These are phyloP conservation scores for Chlorocebus sabaeus DNA, from an alignment of 2,113 vertebrate species.

Conservation along the genomic window DNA sequence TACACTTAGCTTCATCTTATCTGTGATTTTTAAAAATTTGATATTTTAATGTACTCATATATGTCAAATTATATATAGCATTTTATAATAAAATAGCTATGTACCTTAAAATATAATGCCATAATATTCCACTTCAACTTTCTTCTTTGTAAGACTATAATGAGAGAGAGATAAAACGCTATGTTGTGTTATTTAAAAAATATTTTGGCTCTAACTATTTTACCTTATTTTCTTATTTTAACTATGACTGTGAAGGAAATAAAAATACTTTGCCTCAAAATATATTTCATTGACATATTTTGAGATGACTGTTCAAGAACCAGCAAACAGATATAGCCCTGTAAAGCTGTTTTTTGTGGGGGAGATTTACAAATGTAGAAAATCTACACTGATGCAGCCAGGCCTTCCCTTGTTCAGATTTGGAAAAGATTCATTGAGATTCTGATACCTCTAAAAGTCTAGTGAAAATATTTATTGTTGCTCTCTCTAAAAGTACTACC, in stretches of 20 bases:
- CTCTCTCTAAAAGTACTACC: neutral
- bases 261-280: neutral
- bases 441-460: neutral
- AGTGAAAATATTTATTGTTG: neutral
- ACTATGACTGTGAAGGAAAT: neutral
- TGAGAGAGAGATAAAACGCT: neutral
- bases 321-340: neutral
- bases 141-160: neutral
- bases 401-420: neutral
- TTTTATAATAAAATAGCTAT: neutral
- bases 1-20: neutral
- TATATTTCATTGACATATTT: neutral
- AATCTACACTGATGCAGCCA: neutral
- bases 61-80: neutral
- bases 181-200: neutral
- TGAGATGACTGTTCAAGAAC: neutral
- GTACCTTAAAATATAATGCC: neutral
- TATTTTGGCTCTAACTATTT: too few species aligned
- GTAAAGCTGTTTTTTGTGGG: neutral
- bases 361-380: neutral
- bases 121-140: neutral
- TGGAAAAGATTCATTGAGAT: neutral
- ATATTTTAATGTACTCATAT: neutral
- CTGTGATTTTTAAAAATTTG: neutral
- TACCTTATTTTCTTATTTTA: neutral